A percentile compares a stretch with the other conserved stretches of the same genome.
These are phyloP conservation scores for Paralichthys olivaceus DNA, from an alignment of 2,113 vertebrate species.

Conservation along the genomic window DNA sequence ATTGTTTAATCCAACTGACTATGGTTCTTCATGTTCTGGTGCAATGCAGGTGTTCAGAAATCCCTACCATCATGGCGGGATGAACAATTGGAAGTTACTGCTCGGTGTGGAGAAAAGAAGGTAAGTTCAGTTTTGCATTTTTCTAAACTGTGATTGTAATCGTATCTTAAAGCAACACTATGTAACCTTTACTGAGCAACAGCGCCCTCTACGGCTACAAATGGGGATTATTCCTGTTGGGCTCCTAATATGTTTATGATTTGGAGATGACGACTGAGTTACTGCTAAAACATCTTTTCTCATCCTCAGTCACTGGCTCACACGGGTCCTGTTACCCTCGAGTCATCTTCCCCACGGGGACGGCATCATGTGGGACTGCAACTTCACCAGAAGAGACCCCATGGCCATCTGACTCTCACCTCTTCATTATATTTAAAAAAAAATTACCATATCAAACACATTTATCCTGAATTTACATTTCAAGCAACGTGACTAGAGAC, in stretches of 20 bases:
- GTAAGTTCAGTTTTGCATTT: conserved; percentile 74
- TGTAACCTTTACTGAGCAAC: neutral
- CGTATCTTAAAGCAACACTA: neutral
- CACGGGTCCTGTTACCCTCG: conserved; percentile 92
- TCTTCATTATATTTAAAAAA: neutral
- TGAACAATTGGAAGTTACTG: conserved; percentile 93
- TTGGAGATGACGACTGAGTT: no score
- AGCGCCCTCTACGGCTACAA: no score
- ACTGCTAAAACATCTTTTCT: neutral
- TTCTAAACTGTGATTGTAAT: neutral
- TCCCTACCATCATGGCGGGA: conserved; percentile 88
- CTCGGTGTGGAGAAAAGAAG: conserved; percentile 89
- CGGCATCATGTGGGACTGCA: conserved; percentile 90
- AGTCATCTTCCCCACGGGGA: conserved; percentile 87
- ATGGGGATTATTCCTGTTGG: no score
- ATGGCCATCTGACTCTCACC: conserved; percentile 84
- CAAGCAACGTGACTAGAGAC: neutral
- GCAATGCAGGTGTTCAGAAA: conserved; percentile 88
- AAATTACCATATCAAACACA: neutral
- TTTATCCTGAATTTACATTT: neutral
- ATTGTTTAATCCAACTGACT: no score
- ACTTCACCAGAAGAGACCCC: conserved; percentile 80
- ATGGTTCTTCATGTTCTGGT: neutral
- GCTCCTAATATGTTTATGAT: no score
- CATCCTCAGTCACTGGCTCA: conserved; percentile 92